Base-by-base conservation (phyloP, 2,797 vertebrate genomes). In the Okamejei kenojei region DNA sequence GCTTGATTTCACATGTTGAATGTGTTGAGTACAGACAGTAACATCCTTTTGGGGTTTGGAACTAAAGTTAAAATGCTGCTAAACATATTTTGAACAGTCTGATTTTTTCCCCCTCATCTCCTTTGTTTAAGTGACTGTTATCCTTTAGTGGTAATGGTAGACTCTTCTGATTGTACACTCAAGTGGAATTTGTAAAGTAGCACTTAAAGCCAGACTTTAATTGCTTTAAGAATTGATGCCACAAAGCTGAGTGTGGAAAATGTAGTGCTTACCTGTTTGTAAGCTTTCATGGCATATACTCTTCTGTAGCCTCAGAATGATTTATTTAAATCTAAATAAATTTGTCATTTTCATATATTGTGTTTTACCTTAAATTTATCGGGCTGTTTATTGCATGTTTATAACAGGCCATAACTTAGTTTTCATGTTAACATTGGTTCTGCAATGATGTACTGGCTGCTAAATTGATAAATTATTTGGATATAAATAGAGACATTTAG, bases 251-350 rank as follows among this genome's bases (percentile, higher is more conserved):
- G 90, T 92, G 90, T 92, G 71, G 73, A 92, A 92, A 92, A 74
- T 74, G 68, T 92, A 92, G 90, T 76, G 90, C 90, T 92, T 92
- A 92, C 90, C 68, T 92, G 90, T 92, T 92, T 92, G 90, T 92
- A 92, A 92, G 90, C 90, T 92, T 76, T 92, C 71, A 92, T 92
- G 90, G 90, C 90, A 92, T 92, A 92, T 92, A 92, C 90, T 92
- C 90, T 92, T 92, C 90, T 92, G 90, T 92, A 92, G 90, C 90
- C 90, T 92, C 90, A 92, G 90, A 92, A 92, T 92, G 90, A 92
- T 92, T 92, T 92, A 92, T 92, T 92, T 92, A 92, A 92, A 92
- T 92, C 71, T 92, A 76, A 92, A 92, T 92, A 92, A 92, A 92
- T 92, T 92, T 92, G 90, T 92, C 90, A 92, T 92, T 92, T 92